These are phyloP conservation scores for Ectemnius cavifrons DNA, from an alignment of 2,888 invertebrate species.

Conservation along the genomic window DNA sequence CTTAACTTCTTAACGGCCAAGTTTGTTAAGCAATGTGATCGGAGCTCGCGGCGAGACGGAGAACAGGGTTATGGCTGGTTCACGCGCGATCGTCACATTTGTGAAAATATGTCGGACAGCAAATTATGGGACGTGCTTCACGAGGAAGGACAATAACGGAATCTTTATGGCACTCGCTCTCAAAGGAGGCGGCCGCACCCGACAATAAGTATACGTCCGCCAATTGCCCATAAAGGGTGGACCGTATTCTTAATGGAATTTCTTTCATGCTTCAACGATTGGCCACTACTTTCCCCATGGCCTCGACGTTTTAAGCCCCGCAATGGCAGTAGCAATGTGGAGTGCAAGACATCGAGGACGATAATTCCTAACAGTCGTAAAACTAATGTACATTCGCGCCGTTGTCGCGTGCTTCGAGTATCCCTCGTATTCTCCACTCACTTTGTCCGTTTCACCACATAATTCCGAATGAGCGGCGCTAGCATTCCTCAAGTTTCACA, in stretches of 20 bases:
- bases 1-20: constrained; percentile 6
- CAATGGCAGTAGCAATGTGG: constrained; percentile 13
- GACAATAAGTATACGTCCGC: constrained; percentile 38
- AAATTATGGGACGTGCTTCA: constrained; percentile 26
- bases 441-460: neutral
- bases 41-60: neutral
- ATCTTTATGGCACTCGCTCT: constrained; percentile 40
- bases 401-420: neutral
- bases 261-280: constrained; percentile 40
- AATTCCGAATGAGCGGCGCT: neutral
- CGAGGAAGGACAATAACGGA: constrained; percentile 48
- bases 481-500: neutral
- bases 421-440: neutral
- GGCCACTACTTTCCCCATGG: constrained; percentile 18
- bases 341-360: neutral
- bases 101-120: constrained; percentile 45
- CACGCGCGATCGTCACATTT: constrained; percentile 41
- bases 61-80: constrained; percentile 40
- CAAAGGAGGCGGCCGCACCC: constrained; percentile 20
- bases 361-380: neutral
- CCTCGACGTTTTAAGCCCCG: constrained; percentile 7
- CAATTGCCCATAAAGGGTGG: constrained; percentile 47
- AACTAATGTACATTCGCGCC: neutral
- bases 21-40: neutral
- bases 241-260: constrained; percentile 33